Conservation (phyloP, 2,113 vertebrate genomes). For the Xenopus tropicalis region DNA sequence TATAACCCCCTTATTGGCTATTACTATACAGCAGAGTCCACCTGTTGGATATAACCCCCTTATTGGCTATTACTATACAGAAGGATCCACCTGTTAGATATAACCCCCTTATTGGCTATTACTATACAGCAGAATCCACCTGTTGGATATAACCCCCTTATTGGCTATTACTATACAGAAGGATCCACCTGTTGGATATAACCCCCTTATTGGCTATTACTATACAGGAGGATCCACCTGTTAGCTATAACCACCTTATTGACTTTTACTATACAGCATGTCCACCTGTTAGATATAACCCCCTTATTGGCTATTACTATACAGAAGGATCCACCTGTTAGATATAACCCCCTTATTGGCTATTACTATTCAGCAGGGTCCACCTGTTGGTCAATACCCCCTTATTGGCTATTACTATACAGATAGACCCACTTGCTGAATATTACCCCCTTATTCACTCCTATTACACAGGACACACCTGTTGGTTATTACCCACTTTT, state of each 20-base stretch:
- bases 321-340: not conserved
- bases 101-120: too few species aligned
- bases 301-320: not conserved
- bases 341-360: not conserved
- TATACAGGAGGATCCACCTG: not conserved
- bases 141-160: not conserved
- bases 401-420: not conserved
- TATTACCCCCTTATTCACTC: not conserved
- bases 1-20: not conserved
- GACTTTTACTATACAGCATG: not conserved
- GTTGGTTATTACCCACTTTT: not conserved
- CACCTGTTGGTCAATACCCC: not conserved
- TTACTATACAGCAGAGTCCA: not conserved
- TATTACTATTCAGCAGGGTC: too few species aligned
- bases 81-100: not conserved
- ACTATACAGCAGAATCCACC: not conserved
- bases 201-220: not conserved
- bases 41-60: not conserved
- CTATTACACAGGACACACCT: not conserved
- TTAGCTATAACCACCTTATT: not conserved
- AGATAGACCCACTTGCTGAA: not conserved
- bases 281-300: not conserved
- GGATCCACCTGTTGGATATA: not conserved
- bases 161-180: not conserved
- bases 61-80: not conserved